Evolutionary conservation across 2,888 invertebrate genomes (phyloP).

Genomic region (Ectemnius cavifrons): DNA sequence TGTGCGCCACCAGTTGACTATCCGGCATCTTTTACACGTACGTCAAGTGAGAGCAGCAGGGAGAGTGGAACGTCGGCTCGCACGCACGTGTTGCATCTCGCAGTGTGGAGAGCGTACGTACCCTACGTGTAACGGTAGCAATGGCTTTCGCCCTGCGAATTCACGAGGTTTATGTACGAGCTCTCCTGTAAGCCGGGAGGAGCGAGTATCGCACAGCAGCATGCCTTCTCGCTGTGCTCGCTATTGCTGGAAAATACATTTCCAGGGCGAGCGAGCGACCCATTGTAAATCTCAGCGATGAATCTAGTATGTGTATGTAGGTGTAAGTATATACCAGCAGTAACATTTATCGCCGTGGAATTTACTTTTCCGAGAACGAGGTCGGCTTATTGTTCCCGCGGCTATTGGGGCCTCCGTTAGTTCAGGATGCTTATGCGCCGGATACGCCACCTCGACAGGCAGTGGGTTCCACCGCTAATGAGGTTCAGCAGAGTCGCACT

Average conservation of each 20-base stretch:
- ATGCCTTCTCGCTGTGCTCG: constrained; percentile 4
- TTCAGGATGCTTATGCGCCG: constrained; percentile 25
- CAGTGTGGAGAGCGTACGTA: constrained; percentile 13
- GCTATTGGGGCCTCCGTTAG: constrained; percentile 28
- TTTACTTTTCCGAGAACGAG: constrained; percentile 39
- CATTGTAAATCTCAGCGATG: constrained; percentile 44
- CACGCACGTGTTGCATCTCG: constrained; percentile 46
- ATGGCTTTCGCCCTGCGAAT: constrained; percentile 36
- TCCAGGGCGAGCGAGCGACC: constrained; percentile 23
- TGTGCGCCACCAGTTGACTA: constrained; percentile 24
- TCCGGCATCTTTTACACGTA: constrained; percentile 33
- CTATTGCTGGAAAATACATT: constrained; percentile 46
- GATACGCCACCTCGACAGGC: constrained; percentile 22
- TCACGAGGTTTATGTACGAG: constrained; percentile 21
- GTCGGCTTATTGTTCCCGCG: constrained; percentile 39
- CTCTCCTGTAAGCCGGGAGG: constrained; percentile 23
- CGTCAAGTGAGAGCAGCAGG: not conserved
- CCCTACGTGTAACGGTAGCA: constrained; percentile 43
- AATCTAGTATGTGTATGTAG: constrained; percentile 22
- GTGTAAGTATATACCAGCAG: not conserved
- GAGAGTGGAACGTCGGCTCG: constrained; percentile 20
- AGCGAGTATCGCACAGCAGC: constrained; percentile 19
- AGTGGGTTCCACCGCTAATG: constrained; percentile 18
- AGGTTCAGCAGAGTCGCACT: not conserved
- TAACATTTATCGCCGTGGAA: constrained; percentile 47